Percentiles rank a stretch among this genome's conserved stretches.
These are phyloP conservation scores for Drosophila planitibia DNA, from an alignment of 2,888 invertebrate species.

Conservation along the genomic window DNA sequence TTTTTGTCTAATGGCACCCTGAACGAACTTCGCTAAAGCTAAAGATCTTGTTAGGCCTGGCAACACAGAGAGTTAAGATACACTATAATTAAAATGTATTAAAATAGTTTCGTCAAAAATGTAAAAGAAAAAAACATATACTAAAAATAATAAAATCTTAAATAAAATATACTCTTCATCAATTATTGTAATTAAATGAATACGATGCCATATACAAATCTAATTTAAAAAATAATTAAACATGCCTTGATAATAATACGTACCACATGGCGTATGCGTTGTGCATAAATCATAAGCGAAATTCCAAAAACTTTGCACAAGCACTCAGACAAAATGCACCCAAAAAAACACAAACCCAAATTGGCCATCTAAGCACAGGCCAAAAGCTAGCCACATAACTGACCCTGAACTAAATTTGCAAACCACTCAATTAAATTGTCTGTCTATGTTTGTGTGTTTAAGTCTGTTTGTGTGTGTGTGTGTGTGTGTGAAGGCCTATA, in stretches of 20 bases:
- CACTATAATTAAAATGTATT: background rate
- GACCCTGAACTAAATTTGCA: conserved; percentile 79
- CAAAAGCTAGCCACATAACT: conserved; percentile 65
- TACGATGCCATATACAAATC: background rate
- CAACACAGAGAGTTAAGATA: background rate
- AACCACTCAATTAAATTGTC: conserved; percentile 59
- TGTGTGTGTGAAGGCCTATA: conserved; percentile 54
- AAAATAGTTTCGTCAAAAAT: background rate
- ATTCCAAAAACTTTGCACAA: conserved; percentile 28
- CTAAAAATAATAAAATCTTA: too few relatives aligned
- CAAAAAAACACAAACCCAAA: conserved; percentile 42
- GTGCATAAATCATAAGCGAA: conserved; percentile 68
- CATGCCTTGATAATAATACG: conserved; percentile 24
- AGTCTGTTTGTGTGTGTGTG: conserved; percentile 24
- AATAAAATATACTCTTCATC: background rate
- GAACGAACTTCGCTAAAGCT: background rate
- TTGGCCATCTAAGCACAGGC: conserved; percentile 63
- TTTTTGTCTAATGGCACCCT: conserved; percentile 7
- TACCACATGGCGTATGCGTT: conserved; percentile 68
- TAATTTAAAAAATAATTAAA: background rate
- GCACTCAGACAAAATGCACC: conserved; percentile 23
- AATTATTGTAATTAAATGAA: background rate
- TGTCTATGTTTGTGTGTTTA: conserved; percentile 13
- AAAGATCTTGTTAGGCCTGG: background rate
- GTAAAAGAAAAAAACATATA: too few relatives aligned